These are phyloP conservation scores for Potorous gilbertii DNA, from an alignment of 2,797 vertebrate species.

Conservation along the genomic window DNA sequence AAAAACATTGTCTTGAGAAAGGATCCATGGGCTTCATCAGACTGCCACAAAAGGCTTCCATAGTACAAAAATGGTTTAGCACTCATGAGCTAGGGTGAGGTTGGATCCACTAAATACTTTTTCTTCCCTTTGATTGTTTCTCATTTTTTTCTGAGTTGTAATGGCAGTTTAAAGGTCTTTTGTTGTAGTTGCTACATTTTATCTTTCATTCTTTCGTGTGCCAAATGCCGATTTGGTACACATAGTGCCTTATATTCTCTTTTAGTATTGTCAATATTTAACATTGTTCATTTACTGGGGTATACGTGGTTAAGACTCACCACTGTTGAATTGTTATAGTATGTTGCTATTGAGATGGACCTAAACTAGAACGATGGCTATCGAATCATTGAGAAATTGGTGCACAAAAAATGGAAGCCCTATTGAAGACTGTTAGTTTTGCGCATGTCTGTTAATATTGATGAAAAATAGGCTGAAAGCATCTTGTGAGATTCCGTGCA, in stretches of 20 bases:
- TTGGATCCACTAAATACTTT: no score
- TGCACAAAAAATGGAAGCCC: background rate
- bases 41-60: no score
- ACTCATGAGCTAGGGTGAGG: no score
- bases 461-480: background rate
- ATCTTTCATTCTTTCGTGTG: background rate
- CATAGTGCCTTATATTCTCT: background rate
- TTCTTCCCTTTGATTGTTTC: no score
- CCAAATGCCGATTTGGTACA: background rate
- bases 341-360: background rate
- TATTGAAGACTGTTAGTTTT: background rate
- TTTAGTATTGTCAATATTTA: background rate
- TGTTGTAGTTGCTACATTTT: background rate
- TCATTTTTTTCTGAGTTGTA: background rate
- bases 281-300: background rate
- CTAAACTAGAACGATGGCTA: background rate
- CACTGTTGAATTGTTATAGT: background rate
- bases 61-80: no score
- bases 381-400: background rate
- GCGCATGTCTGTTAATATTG: background rate
- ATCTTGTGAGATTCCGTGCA: background rate
- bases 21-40: no score
- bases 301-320: background rate
- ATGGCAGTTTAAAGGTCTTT: background rate
- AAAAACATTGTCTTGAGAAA: no score